These are phyloP conservation scores for Columba janthina DNA, from an alignment of 2,113 vertebrate species.

Conservation along the genomic window DNA sequence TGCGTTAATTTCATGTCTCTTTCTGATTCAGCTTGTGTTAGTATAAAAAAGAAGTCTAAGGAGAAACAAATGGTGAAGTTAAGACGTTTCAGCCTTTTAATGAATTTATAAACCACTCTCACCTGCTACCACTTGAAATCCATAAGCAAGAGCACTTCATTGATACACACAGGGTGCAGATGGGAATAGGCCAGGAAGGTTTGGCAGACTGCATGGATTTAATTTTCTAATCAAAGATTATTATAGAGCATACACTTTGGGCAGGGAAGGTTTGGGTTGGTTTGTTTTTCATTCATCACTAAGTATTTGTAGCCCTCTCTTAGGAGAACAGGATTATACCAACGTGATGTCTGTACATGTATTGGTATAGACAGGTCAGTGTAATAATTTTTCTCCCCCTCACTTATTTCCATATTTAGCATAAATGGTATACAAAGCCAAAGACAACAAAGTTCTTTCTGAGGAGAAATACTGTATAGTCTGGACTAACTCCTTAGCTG, in stretches of 20 bases:
- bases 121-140: conserved; percentile 43
- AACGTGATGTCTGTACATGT: neutral
- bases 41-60: neutral
- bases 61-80: conserved; percentile 28
- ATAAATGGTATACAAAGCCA: neutral
- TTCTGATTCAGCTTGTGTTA: neutral
- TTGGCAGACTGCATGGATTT: neutral
- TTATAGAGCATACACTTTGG: neutral
- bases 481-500: neutral
- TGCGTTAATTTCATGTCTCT: neutral
- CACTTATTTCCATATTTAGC: neutral
- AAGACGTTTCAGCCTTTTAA: conserved; percentile 22
- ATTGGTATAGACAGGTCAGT: neutral
- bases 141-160: neutral
- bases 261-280: neutral
- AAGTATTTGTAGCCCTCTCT: neutral
- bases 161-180: neutral
- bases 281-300: neutral
- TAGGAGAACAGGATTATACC: neutral
- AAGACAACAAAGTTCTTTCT: neutral
- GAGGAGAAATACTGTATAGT: neutral
- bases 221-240: neutral
- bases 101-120: conserved; percentile 18
- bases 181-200: neutral
- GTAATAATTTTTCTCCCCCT: neutral